phyloP scores from a whole-genome alignment of 2,888 invertebrate genomes.

The Microplitis deprimator region DNA sequence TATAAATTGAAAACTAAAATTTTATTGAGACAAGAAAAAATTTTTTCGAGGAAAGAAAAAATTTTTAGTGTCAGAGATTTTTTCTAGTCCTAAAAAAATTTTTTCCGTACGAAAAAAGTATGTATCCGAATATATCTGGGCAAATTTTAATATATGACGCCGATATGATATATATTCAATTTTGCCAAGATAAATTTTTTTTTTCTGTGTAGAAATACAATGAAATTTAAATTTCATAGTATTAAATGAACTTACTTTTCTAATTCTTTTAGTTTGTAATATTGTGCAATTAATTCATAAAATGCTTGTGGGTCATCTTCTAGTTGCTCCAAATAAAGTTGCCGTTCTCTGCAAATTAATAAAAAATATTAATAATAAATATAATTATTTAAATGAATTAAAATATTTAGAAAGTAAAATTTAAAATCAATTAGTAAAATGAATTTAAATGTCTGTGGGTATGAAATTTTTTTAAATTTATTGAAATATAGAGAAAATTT shows the following conservation, averaged over 20 bases:
- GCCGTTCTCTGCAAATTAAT: conserved; percentile 48
- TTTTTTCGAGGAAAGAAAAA: neutral
- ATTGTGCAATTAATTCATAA: conserved; percentile 77
- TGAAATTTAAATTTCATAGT: no score
- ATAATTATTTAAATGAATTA: neutral
- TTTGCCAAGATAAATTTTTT: no score
- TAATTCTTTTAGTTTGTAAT: conserved; percentile 73
- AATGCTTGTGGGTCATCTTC: conserved; percentile 85
- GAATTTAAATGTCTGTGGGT: no score
- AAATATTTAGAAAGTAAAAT: conserved; percentile 8
- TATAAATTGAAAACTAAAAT: neutral
- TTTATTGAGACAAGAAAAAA: neutral
- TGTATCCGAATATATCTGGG: no score
- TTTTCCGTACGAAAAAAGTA: no score
- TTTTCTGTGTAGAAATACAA: no score
- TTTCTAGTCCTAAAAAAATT: conserved; percentile 42
- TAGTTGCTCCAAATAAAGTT: conserved; percentile 62
- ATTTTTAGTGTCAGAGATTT: neutral
- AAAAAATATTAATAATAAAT: neutral
- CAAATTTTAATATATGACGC: no score
- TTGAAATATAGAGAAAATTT: no score
- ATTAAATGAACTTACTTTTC: conserved; percentile 78
- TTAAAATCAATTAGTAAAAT: no score
- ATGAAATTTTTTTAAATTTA: no score
- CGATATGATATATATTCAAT: no score